Evolutionary conservation across 2,888 invertebrate genomes (phyloP), one percentile per base, ranked within the genome.

Genomic region (Hermodice carunculata): DNA sequence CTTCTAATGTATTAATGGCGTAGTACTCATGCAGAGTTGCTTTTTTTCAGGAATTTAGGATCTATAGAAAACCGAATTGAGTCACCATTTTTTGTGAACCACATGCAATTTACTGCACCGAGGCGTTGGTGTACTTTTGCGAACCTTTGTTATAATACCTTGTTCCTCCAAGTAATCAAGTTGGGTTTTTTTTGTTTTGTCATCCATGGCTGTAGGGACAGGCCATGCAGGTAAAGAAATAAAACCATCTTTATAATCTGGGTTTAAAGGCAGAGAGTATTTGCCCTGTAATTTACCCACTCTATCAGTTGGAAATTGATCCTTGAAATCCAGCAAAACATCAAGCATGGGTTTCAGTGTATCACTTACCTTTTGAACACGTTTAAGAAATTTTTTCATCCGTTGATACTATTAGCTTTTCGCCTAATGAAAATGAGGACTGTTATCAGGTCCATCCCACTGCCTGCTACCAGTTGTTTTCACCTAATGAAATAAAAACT

Each of bases 161-260:
- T 49, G 22, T 24, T 49, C 28, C 26, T 49, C 49, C 6, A 49
- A 24, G 24, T 8, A 53, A 31, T 53, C 53, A 22, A 53, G 24
- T 26, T 53, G 53, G 4, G 3, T n/a, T 17, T 4, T 14, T n/a
- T 34, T 53, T 22, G 53, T 32, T 4, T 6, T 4, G 14, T 53
- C 53, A n/a, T 31, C n/a, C 29, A 53, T 53, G 14, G 53, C 53
- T 22, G 28, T 28, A 17, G 53, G 51, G 8, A 51, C 5, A 8
- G 24, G 53, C 19, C 53, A 32, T 6, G 53, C 5, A 53, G 32
- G 32, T 32, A 11, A 34, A 3, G 53, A 31, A 31, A 53, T 26
- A 17, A 34, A 34, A 32, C 53, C 53, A 28, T 53, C 53, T 53
- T 53, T 53, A 19, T 31, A 53, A 31, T 53, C 53, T 3, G 53